These are phyloP conservation scores for Ceratosolen fusciceps DNA, from an alignment of 1,140 invertebrate species.

Conservation along the genomic window DNA sequence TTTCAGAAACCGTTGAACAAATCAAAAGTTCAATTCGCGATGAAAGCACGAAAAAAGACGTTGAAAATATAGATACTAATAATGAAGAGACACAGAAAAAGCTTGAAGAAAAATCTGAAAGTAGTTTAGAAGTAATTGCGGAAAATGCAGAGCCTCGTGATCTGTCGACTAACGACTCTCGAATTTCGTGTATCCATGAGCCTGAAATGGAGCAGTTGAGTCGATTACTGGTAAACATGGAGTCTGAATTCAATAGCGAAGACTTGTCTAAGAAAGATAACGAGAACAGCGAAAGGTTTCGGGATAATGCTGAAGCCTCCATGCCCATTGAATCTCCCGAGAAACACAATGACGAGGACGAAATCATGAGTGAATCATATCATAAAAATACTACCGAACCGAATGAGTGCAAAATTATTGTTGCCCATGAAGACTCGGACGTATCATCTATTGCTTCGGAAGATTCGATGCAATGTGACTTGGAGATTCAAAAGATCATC, in stretches of 20 bases:
- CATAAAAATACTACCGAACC: conserved; percentile 8
- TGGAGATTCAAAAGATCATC: conserved; percentile 41
- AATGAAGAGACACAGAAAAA: conserved; percentile 1
- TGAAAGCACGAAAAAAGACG: conserved; percentile 1
- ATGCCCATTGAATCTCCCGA: not conserved
- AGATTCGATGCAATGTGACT: conserved; percentile 31
- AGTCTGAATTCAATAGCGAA: conserved; percentile 57
- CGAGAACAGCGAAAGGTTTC: conserved; percentile 23
- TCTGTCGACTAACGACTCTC: not conserved
- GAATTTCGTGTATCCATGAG: conserved; percentile 37
- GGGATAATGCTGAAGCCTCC: conserved; percentile 10
- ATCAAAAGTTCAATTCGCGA: not conserved
- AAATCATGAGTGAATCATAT: conserved; percentile 20
- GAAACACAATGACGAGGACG: conserved; percentile 37
- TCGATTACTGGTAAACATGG: conserved; percentile 62
- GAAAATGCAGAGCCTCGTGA: conserved; percentile 23
- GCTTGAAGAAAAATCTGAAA: conserved; percentile 40
- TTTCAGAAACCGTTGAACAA: not conserved
- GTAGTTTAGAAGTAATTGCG: not conserved
- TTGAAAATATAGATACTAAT: not conserved
- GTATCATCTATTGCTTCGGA: conserved; percentile 20
- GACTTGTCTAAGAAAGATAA: conserved; percentile 37
- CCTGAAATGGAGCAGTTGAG: conserved; percentile 65
- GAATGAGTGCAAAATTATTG: conserved; percentile 43
- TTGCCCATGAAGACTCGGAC: conserved; percentile 38